Percentiles rank a stretch among this genome's conserved stretches.
Conservation (phyloP, 2,888 invertebrate genomes). For the Chrysomela aeneicollis region DNA sequence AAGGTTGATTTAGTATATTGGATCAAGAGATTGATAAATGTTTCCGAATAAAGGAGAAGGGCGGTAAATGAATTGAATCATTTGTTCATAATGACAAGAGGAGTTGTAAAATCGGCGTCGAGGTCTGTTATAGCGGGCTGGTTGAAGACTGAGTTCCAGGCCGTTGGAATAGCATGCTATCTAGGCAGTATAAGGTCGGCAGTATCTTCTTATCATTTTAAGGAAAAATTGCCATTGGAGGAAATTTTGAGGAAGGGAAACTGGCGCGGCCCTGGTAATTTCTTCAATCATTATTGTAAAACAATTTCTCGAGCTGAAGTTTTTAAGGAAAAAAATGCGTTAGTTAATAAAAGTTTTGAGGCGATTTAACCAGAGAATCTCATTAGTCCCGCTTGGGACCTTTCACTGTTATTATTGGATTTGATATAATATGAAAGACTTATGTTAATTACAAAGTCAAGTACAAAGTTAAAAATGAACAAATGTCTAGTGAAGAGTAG, state of each 20-base stretch:
- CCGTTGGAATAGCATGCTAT: background rate
- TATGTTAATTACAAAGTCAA: too few relatives aligned
- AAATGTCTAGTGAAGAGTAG: too few relatives aligned
- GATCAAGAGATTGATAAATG: background rate
- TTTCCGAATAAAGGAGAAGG: background rate
- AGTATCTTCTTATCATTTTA: background rate
- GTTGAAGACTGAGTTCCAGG: background rate
- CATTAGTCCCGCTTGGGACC: too few relatives aligned
- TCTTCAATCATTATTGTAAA: conserved; percentile 9
- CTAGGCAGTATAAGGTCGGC: conserved; percentile 14
- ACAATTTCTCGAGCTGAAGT: background rate
- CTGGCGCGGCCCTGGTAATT: background rate
- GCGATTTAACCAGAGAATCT: too few relatives aligned
- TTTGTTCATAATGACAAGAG: conserved; percentile 12
- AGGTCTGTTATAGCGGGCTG: conserved; percentile 12
- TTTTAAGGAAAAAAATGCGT: background rate
- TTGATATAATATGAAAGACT: too few relatives aligned
- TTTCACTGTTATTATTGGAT: too few relatives aligned
- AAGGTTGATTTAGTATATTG: background rate
- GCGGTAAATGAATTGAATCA: background rate
- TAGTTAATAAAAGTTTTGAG: too few relatives aligned
- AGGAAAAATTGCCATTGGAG: background rate
- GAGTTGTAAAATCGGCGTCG: conserved; percentile 4
- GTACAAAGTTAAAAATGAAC: too few relatives aligned
- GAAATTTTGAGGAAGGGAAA: conserved; percentile 1